phyloP scores from a whole-genome alignment of 2,888 invertebrate genomes.

The Halocaridina rubra region DNA sequence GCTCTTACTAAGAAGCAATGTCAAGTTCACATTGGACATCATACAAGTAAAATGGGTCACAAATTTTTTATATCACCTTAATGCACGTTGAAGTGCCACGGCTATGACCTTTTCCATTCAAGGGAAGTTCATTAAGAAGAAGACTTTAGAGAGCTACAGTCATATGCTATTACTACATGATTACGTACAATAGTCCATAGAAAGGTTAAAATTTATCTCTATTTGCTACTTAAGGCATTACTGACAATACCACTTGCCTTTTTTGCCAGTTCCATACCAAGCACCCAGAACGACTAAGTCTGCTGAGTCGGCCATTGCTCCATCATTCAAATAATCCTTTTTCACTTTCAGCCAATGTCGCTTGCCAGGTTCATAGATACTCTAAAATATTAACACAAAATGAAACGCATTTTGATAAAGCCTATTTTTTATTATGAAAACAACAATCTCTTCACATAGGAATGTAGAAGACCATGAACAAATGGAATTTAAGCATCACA shows the following conservation, averaged over 20 bases:
- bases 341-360: slow-evolving; percentile 96
- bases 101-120: not conserved
- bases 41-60: not conserved
- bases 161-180: no score
- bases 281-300: slow-evolving; percentile 94
- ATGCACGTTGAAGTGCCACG: not conserved
- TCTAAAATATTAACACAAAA: slow-evolving; percentile 70
- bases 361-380: slow-evolving; percentile 72
- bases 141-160: no score
- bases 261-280: slow-evolving; percentile 93
- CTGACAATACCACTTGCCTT: slow-evolving; percentile 70
- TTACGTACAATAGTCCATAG: no score
- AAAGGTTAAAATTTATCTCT: no score
- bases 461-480: no score
- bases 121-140: no score
- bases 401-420: not conserved
- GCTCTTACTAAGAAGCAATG: no score
- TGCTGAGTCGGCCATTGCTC: slow-evolving; percentile 94
- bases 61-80: not conserved
- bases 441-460: no score
- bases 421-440: not conserved
- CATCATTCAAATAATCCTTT: slow-evolving; percentile 92
- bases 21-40: not conserved
- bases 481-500: no score
- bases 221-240: no score